These are phyloP conservation scores for Pterocles burchelli DNA, from an alignment of 2,113 vertebrate genomes.

Conservation along the genomic window DNA sequence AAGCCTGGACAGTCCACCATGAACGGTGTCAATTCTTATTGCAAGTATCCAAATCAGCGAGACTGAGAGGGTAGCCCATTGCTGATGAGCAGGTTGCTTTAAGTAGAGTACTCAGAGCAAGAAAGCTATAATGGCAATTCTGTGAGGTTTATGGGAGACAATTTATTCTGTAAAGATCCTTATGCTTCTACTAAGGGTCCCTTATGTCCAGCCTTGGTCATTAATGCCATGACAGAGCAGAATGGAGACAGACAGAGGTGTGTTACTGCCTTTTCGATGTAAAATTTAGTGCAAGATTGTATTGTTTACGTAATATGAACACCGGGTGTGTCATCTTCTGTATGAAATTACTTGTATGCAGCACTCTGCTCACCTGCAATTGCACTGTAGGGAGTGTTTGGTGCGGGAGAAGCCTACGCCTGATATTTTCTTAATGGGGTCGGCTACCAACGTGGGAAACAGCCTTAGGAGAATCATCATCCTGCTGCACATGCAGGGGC, in stretches of 20 bases:
- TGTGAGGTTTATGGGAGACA: background rate
- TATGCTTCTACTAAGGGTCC: background rate
- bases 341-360: background rate
- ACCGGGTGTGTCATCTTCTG: background rate
- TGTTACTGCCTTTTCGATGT: background rate
- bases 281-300: background rate
- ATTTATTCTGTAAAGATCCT: background rate
- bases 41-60: background rate
- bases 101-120: background rate
- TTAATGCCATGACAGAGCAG: background rate
- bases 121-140: background rate
- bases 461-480: background rate
- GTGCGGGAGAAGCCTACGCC: background rate
- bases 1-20: background rate
- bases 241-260: background rate
- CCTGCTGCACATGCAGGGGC: background rate
- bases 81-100: background rate
- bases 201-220: background rate
- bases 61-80: background rate
- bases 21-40: background rate
- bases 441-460: background rate
- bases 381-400: background rate
- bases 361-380: background rate
- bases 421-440: background rate
- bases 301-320: background rate